Evolutionary conservation across 1,140 invertebrate genomes (phyloP), one percentile per base, ranked within the genome.

Genomic region (Cryptotermes secundus): DNA sequence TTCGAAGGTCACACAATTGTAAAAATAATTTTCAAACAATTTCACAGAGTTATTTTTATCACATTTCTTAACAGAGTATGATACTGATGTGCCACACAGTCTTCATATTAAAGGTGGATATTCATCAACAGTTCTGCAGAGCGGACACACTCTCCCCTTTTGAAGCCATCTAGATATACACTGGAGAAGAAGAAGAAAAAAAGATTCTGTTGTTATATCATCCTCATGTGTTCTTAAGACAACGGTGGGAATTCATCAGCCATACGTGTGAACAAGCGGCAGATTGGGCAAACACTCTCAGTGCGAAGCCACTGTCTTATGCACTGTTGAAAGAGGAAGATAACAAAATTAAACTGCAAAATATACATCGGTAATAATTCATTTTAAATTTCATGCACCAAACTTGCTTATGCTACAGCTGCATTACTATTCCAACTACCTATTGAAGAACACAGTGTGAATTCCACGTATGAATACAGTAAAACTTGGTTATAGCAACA

Each of bases 121-220:
- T n/a, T 72, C 59, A 31, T 72, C 59, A 80, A 85, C 83, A 72
- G 79, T 86, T 42, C 79, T 85, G 81, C 86, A 86, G 2, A 84
- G 49, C 24, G 86, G 86, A 49, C 86, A 86, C n/a, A 85, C 85
- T 31, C 84, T 79, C 36, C 85, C 84, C 83, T 84, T 81, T 82
- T 82, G 59, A 19, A 86, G 79, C 86, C 86, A 86, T 79, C 81
- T 84, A 36, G 81, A 72, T 31, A 86, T 85, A 79, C 86, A 86
- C 86, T 86, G 86, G 81, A 86, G 85, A 12, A 14, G 59, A 31
- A 79, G 34, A 72, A 19, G 42, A n/a, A n/a, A n/a, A n/a, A n/a
- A n/a, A n/a, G n/a, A n/a, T n/a, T n/a, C n/a, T n/a, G n/a, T n/a
- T n/a, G n/a, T n/a, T n/a, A 59, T 16, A 31, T 36, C 7, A 34